phyloP scores from a whole-genome alignment of 2,888 invertebrate species.

The Parascotia fuliginaria region DNA sequence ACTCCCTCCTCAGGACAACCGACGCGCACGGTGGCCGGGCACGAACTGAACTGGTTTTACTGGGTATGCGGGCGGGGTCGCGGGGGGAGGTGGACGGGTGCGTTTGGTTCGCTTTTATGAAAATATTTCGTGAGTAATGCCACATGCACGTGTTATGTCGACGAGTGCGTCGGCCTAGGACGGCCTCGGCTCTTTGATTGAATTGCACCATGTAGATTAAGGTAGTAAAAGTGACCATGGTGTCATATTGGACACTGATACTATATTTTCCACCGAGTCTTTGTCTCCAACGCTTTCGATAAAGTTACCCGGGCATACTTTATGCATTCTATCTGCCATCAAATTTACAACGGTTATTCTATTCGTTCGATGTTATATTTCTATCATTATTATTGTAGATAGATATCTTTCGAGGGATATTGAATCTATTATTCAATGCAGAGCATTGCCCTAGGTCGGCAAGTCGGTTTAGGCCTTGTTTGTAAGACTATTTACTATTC shows the following conservation, averaged over 20 bases:
- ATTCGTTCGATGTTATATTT: constrained; percentile 54
- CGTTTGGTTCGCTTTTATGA: constrained; percentile 84
- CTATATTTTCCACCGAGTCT: constrained; percentile 51
- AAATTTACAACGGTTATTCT: constrained; percentile 67
- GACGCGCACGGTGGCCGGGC: constrained; percentile 82
- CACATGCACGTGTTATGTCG: constrained; percentile 79
- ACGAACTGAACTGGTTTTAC: constrained; percentile 83
- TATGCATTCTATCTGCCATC: constrained; percentile 68
- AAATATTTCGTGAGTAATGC: constrained; percentile 85
- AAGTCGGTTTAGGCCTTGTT: constrained; percentile 39
- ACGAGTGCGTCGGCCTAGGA: constrained; percentile 82
- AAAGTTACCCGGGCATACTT: constrained; percentile 53
- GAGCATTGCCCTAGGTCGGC: constrained; percentile 43
- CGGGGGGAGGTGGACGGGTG: constrained; percentile 69
- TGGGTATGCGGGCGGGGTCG: constrained; percentile 56
- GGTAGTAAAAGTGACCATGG: constrained; percentile 57
- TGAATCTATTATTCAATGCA: constrained; percentile 47
- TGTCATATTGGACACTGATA: constrained; percentile 48
- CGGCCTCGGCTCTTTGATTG: constrained; percentile 80
- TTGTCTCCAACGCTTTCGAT: constrained; percentile 65
- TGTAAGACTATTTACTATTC: constrained; percentile 36
- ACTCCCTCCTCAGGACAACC: constrained; percentile 56
- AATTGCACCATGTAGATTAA: constrained; percentile 70
- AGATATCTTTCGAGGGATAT: constrained; percentile 47
- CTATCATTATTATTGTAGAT: constrained; percentile 46